phyloP scores from a whole-genome alignment of 23 tunicate genomes.

The Pegea sp. region DNA sequence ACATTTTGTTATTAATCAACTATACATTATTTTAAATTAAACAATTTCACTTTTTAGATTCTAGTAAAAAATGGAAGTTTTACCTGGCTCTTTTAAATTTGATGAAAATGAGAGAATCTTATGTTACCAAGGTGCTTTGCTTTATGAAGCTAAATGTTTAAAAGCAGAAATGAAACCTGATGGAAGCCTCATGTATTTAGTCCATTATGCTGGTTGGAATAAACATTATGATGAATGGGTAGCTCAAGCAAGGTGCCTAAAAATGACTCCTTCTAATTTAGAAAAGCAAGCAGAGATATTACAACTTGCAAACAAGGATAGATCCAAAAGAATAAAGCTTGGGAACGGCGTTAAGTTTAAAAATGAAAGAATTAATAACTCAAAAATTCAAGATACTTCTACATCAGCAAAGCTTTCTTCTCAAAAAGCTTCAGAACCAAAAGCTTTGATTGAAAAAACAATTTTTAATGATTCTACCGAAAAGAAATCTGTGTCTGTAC shows the following conservation, averaged over 20 bases:
- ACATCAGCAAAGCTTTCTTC: not conserved
- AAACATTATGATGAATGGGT: conserved; percentile 97
- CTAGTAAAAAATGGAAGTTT: too few species aligned
- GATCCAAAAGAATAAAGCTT: conserved; percentile 2
- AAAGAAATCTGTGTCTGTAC: not conserved
- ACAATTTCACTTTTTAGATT: too few species aligned
- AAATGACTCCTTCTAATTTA: conserved; percentile 48
- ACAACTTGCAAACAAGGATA: conserved; percentile 23
- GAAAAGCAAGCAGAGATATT: conserved; percentile 49
- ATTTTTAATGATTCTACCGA: not conserved
- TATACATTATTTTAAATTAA: too few species aligned
- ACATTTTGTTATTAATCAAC: too few species aligned
- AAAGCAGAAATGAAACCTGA: conserved; percentile 18
- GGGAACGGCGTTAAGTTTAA: conserved; percentile 1
- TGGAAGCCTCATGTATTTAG: conserved; percentile 11
- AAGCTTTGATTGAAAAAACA: not conserved
- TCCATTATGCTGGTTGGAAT: conserved; percentile 93
- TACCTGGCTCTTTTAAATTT: too few species aligned
- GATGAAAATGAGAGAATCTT: conserved; percentile 46
- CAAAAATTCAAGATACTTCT: not conserved
- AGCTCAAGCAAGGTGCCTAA: conserved; percentile 31
- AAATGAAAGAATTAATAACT: conserved; percentile 4
- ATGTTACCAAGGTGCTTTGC: conserved; percentile 64
- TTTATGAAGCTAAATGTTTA: conserved; percentile 84
- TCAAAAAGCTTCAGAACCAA: not conserved